These are phyloP conservation scores for Cygnus buccinator DNA, from an alignment of 2,113 vertebrate genomes.

Conservation along the genomic window DNA sequence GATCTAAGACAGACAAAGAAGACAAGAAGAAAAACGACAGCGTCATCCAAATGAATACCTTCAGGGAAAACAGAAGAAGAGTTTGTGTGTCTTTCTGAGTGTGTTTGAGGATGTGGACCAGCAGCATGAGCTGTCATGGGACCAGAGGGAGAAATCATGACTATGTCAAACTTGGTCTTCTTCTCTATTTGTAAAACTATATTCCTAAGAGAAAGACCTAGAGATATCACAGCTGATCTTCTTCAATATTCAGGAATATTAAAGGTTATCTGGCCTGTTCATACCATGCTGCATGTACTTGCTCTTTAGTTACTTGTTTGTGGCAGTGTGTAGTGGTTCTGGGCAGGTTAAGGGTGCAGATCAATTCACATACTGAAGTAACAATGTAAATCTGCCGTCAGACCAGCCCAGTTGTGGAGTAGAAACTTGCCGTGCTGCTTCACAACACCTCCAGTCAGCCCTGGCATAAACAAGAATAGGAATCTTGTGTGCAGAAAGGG, in stretches of 20 bases:
- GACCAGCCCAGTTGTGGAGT: neutral
- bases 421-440: neutral
- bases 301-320: neutral
- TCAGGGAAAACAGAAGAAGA: neutral
- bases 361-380: neutral
- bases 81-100: neutral
- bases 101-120: neutral
- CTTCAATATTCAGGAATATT: neutral
- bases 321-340: rapidly evolving
- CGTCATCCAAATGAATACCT: neutral
- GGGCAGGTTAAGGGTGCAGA: neutral
- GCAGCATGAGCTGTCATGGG: neutral
- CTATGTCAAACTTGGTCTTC: neutral
- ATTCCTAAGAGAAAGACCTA: neutral
- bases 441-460: neutral
- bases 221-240: neutral
- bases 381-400: neutral
- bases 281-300: rapidly evolving
- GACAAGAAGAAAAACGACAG: neutral
- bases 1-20: neutral
- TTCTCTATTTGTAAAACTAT: neutral
- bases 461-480: neutral
- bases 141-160: neutral
- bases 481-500: neutral
- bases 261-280: neutral